These are phyloP conservation scores for Babyrousa celebensis DNA, from an alignment of 2,797 vertebrate species.

Conservation along the genomic window DNA sequence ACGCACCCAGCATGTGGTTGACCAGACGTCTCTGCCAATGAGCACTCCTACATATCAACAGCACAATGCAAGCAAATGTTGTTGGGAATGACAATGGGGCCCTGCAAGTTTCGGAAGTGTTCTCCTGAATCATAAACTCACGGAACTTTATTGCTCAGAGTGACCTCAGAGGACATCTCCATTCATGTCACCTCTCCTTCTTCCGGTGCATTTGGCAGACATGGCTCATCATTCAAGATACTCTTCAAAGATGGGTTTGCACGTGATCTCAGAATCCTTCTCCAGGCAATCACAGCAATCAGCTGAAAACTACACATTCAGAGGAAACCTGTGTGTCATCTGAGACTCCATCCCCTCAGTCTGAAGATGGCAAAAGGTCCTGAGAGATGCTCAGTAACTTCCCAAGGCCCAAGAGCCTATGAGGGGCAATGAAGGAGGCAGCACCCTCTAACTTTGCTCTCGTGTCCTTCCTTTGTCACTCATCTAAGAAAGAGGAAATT, in stretches of 20 bases:
- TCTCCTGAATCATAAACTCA: slow-evolving; percentile 68
- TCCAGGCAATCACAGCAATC: background rate
- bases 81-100: slow-evolving; percentile 50
- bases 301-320: background rate
- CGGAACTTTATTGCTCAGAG: slow-evolving; percentile 32
- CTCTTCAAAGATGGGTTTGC: background rate
- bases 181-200: background rate
- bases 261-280: background rate
- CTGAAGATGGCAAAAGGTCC: background rate
- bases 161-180: slow-evolving; percentile 21
- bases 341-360: background rate
- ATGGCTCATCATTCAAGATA: background rate
- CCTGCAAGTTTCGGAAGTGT: slow-evolving; percentile 69
- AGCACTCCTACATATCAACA: slow-evolving; percentile 77
- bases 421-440: background rate
- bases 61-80: slow-evolving; percentile 74
- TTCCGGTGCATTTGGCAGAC: background rate
- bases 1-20: slow-evolving; percentile 80
- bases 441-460: background rate
- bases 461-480: background rate
- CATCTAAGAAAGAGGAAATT: background rate
- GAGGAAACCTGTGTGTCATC: background rate
- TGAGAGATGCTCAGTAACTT: background rate
- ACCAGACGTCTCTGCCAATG: slow-evolving; percentile 83
- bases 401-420: background rate